A percentile compares a stretch with the other conserved stretches of the same genome.
These are phyloP conservation scores for Punctoribates punctum DNA, from an alignment of 2,888 invertebrate species.

Conservation along the genomic window DNA sequence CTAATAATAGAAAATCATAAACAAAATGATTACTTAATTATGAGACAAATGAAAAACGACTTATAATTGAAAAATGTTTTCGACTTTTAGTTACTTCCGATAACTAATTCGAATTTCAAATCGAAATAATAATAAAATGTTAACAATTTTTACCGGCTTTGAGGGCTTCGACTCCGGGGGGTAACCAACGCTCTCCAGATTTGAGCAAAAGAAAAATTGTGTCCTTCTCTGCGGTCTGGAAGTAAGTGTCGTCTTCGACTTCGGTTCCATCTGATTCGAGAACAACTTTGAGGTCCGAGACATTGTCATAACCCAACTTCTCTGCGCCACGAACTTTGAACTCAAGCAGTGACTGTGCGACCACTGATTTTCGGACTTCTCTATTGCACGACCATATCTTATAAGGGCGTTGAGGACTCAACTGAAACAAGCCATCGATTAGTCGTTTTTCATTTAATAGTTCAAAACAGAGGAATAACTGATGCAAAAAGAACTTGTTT, in stretches of 20 bases:
- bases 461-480: too few species aligned
- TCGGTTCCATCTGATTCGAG: slow-evolving; percentile 90
- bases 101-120: too few species aligned
- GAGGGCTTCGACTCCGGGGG: slow-evolving; percentile 89
- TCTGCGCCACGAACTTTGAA: slow-evolving; percentile 47
- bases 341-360: slow-evolving; percentile 48
- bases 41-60: too few species aligned
- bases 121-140: too few species aligned
- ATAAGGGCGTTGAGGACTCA: slow-evolving; percentile 48
- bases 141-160: slow-evolving; percentile 88
- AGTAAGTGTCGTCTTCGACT: slow-evolving; percentile 92
- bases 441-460: too few species aligned
- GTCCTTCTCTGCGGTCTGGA: slow-evolving; percentile 81
- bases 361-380: slow-evolving; percentile 48
- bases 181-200: slow-evolving; percentile 87
- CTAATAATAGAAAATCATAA: background rate
- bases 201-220: slow-evolving; percentile 66
- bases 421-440: slow-evolving; percentile 35
- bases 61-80: too few species aligned
- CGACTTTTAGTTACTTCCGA: too few species aligned
- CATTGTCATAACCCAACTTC: slow-evolving; percentile 43
- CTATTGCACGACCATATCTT: slow-evolving; percentile 49
- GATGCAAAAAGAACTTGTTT: too few species aligned
- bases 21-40: too few species aligned
- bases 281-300: slow-evolving; percentile 61